Base-by-base conservation (phyloP, 2,888 invertebrate genomes). In the Aspidiotus rigidus region DNA sequence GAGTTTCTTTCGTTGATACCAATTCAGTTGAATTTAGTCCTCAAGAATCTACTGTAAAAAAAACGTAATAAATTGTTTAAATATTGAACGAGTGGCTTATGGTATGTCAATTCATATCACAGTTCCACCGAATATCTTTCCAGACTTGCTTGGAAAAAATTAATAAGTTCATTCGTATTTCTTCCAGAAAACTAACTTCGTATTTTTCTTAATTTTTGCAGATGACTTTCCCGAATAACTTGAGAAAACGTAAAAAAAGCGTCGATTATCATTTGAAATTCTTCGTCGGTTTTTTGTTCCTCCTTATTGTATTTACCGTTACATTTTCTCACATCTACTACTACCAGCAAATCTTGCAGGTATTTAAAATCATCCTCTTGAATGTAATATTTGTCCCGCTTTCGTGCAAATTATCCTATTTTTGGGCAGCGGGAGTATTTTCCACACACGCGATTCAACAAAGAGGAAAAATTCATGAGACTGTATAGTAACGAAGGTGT, bases 321-420 rank as follows among this genome's bases (percentile, higher is more conserved):
- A 87, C 88, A 0, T 88, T 91, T 75, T 89, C 92, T 0, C 90
- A 93, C 75, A 84, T 89, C 1, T 83, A 90, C 71, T 92, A 92
- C 77, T 87, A 90, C 72, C 89, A 88, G 75, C 87, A 92, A 77
- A 86, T 92, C 0, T 79, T 89, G 40, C 89, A 79, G 76, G 79
- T 78, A 75, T 28, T 28, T 28, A 5, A 28, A 28, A 28, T 28
- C 5, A 3, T 28, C 28, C 28, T 1, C 28, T 28, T 28, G 28
- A 28, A 28, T 28, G 28, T 28, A 28, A 28, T 28, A 28, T 28
- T 28, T 28, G 28, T 28, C 28, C 28, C 5, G 5, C 28, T 28
- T 28, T 28, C 28, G 28, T 28, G 28, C 5, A 28, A 28, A 28
- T 28, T 28, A 28, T 28, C 54, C 7, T 28, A 53, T 53, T 40